Conservation (phyloP, 2,888 invertebrate genomes). For the Oasisia sp. region DNA sequence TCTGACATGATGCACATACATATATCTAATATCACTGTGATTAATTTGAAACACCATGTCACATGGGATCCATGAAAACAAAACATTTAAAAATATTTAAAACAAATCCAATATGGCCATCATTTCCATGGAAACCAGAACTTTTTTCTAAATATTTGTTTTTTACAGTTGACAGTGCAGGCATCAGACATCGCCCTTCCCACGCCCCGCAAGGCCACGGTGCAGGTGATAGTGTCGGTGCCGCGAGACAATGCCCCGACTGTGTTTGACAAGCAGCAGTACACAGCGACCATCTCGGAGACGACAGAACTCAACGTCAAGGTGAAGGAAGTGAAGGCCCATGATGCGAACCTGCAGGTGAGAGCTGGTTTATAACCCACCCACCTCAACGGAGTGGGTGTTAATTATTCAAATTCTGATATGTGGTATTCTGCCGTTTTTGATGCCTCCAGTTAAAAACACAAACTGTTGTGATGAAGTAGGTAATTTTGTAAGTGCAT, state of each 20-base stretch:
- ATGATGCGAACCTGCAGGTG: conserved; percentile 38
- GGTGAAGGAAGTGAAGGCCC: conserved; percentile 37
- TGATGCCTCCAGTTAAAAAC: too few relatives aligned
- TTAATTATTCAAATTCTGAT: not conserved
- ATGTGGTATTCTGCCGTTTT: not conserved
- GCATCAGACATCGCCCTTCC: conserved; percentile 44
- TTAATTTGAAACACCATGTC: too few relatives aligned
- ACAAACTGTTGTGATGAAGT: not conserved
- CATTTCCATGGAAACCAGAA: too few relatives aligned
- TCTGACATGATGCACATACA: too few relatives aligned
- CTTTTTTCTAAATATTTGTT: too few relatives aligned
- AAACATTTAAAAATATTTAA: too few relatives aligned
- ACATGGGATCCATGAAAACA: too few relatives aligned
- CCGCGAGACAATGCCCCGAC: conserved; percentile 40
- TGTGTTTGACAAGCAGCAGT: conserved; percentile 36
- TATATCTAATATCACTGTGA: too few relatives aligned
- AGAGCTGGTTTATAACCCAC: not conserved
- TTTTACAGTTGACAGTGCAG: conserved; percentile 41
- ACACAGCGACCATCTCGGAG: conserved; percentile 36
- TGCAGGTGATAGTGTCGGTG: conserved; percentile 40
- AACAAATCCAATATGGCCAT: too few relatives aligned
- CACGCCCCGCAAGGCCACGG: conserved; percentile 33
- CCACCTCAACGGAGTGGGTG: too few relatives aligned
- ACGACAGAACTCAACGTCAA: conserved; percentile 25
- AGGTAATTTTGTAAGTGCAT: not conserved